Percentiles rank a stretch among this genome's conserved stretches.
Conservation (phyloP, 2,888 invertebrate genomes). For the Sesia apiformis region DNA sequence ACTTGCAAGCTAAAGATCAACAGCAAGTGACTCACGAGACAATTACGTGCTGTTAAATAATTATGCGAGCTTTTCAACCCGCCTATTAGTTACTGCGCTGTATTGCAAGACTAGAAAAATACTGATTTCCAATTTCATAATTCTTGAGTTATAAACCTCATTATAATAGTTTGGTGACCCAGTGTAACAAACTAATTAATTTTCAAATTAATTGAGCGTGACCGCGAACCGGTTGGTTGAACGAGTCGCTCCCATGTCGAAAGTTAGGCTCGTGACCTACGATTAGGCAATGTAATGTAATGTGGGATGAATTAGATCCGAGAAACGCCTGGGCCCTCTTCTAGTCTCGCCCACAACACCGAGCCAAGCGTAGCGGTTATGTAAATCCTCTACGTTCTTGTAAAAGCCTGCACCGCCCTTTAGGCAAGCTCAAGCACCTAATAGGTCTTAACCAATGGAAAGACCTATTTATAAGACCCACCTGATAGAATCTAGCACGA, state of each 20-base stretch:
- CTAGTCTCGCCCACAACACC: conserved; percentile 2
- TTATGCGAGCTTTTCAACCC: no score
- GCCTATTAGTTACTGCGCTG: neutral
- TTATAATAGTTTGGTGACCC: conserved; percentile 32
- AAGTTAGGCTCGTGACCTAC: conserved; percentile 56
- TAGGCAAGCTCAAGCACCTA: neutral
- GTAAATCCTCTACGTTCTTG: neutral
- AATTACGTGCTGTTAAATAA: no score
- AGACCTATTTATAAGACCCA: no score
- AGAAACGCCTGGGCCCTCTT: conserved; percentile 3
- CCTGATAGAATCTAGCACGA: no score
- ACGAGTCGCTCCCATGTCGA: conserved; percentile 49
- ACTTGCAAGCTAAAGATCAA: no score
- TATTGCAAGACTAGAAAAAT: neutral
- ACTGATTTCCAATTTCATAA: conserved; percentile 33
- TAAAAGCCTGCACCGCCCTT: neutral
- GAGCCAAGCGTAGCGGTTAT: neutral
- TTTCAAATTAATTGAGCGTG: conserved; percentile 61
- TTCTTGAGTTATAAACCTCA: conserved; percentile 43
- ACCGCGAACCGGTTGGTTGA: conserved; percentile 50
- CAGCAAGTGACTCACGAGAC: no score
- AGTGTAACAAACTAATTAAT: conserved; percentile 53
- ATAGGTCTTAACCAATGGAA: no score
- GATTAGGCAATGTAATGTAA: conserved; percentile 53
- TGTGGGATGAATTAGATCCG: conserved; percentile 36